Percentiles rank a stretch among this genome's conserved stretches.
Evolutionary conservation across 2,888 invertebrate genomes (phyloP).

Genomic region (Drosophila formosana): DNA sequence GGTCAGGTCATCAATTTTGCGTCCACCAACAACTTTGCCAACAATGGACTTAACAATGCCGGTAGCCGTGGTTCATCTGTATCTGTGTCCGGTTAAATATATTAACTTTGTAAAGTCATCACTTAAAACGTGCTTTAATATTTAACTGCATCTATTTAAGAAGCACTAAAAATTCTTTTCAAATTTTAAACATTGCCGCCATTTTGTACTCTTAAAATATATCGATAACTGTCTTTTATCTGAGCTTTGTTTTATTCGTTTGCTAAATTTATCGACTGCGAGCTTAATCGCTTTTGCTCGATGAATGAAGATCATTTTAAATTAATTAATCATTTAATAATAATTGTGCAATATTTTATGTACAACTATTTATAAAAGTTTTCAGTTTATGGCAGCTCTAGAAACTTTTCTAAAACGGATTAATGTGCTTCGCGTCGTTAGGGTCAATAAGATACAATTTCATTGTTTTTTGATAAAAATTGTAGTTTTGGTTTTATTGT

Average conservation of each 20-base stretch:
- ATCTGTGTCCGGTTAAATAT: constrained; percentile 62
- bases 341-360: too few relatives aligned
- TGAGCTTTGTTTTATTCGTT: constrained; percentile 24
- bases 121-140: background rate
- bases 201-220: constrained; percentile 1
- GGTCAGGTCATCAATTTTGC: constrained; percentile 84
- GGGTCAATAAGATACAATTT: too few relatives aligned
- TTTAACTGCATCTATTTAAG: constrained; percentile 2
- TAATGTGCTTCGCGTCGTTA: background rate
- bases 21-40: constrained; percentile 83
- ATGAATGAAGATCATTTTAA: too few relatives aligned
- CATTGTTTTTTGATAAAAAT: constrained; percentile 11
- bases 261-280: background rate
- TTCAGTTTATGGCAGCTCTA: too few relatives aligned
- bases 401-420: too few relatives aligned
- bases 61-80: constrained; percentile 75
- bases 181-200: background rate
- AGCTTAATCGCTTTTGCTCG: constrained; percentile 86
- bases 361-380: too few relatives aligned
- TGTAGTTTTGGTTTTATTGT: constrained; percentile 27
- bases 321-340: too few relatives aligned
- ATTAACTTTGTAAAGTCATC: background rate
- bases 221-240: background rate
- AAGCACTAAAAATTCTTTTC: background rate
- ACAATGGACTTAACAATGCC: constrained; percentile 72